Percentiles rank a stretch among this genome's conserved stretches.
phyloP scores from a whole-genome alignment of 2,888 invertebrate genomes.

The Diachrysia chrysitis region DNA sequence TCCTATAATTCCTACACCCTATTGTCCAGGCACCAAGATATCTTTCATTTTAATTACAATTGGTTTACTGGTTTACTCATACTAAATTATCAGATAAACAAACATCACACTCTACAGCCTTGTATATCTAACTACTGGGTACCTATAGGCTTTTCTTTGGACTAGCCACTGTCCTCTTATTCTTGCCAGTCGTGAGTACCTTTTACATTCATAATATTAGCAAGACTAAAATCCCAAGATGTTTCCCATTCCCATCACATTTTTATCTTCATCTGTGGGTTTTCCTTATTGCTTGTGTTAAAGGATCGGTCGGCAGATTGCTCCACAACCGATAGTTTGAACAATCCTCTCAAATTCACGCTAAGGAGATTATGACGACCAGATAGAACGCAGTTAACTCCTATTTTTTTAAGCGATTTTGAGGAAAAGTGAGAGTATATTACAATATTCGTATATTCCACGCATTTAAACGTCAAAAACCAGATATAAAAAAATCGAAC shows the following conservation, averaged over 20 bases:
- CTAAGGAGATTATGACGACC: not conserved
- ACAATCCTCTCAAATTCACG: constrained; percentile 1
- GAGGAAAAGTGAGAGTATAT: not conserved
- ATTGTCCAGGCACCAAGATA: too few relatives aligned
- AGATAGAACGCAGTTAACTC: not conserved
- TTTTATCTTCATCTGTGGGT: constrained; percentile 2
- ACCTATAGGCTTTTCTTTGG: too few relatives aligned
- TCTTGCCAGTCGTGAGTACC: not conserved
- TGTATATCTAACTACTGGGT: too few relatives aligned
- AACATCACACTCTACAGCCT: too few relatives aligned
- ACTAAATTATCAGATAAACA: too few relatives aligned
- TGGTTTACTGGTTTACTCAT: too few relatives aligned
- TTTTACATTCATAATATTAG: not conserved
- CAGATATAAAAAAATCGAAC: too few relatives aligned
- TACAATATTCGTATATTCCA: not conserved
- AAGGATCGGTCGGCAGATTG: not conserved
- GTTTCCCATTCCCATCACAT: not conserved
- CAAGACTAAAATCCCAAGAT: not conserved
- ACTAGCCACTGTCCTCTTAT: too few relatives aligned
- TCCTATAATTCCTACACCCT: too few relatives aligned
- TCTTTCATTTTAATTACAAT: too few relatives aligned
- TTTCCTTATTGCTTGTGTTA: constrained; percentile 6
- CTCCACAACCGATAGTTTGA: not conserved
- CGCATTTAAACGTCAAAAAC: too few relatives aligned
- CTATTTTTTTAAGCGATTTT: not conserved